phyloP scores from a whole-genome alignment of 2,797 vertebrate genomes.

The Pipistrellus pygmaeus region DNA sequence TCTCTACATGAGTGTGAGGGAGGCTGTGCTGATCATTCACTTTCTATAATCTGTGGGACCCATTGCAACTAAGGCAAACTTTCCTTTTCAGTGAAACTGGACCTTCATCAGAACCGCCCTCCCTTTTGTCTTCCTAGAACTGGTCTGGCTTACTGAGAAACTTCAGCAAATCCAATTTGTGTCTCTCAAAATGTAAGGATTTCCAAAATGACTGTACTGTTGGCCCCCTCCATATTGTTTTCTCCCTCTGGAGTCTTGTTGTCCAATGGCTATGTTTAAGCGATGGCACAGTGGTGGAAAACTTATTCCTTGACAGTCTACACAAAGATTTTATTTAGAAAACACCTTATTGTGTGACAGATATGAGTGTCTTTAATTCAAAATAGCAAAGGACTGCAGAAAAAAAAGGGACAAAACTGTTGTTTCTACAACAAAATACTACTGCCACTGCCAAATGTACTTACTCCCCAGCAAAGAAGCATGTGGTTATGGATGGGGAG shows the following conservation, averaged over 20 bases:
- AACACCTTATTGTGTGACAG: not conserved
- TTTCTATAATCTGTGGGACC: accelerated
- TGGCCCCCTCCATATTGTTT: not conserved
- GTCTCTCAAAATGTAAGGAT: not conserved
- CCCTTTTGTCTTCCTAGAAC: not conserved
- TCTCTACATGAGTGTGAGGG: accelerated
- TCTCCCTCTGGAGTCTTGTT: not conserved
- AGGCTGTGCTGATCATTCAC: not conserved
- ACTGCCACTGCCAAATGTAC: slow-evolving; percentile 24
- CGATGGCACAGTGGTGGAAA: not conserved
- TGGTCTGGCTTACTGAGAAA: not conserved
- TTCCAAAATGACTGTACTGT: not conserved
- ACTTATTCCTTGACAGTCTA: slow-evolving; percentile 26
- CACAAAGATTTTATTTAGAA: slow-evolving; percentile 53
- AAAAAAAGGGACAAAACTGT: not conserved
- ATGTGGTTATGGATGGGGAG: not conserved
- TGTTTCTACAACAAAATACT: slow-evolving; percentile 25
- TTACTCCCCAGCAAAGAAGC: not conserved
- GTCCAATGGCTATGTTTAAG: not conserved
- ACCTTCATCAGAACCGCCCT: accelerated
- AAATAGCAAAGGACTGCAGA: slow-evolving; percentile 41
- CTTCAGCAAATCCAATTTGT: not conserved
- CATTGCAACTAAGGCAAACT: not conserved
- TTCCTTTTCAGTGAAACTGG: not conserved
- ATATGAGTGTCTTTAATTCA: slow-evolving; percentile 67